phyloP scores from a whole-genome alignment of 2,113 vertebrate species.

The Coregonus clupeaformis region DNA sequence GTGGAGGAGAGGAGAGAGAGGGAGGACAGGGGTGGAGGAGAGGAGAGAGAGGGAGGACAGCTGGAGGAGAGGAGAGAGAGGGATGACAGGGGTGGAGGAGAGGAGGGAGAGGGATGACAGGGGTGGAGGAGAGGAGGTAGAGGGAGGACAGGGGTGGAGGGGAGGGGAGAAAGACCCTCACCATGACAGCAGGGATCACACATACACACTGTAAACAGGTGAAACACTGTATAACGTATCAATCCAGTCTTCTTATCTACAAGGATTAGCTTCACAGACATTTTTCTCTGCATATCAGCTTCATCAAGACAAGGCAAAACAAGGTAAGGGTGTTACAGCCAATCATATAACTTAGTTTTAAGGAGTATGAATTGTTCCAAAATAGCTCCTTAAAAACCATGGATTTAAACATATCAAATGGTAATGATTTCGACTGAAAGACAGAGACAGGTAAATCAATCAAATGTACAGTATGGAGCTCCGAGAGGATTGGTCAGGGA shows the following conservation, averaged over 20 bases:
- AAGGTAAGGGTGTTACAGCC: conserved; percentile 1
- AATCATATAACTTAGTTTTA: conserved; percentile 20
- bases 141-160: too few relatives aligned
- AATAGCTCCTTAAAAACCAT: conserved; percentile 28
- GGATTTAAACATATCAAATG: conserved; percentile 35
- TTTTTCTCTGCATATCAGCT: conserved; percentile 21
- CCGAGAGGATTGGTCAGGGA: conserved; percentile 14
- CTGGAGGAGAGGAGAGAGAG: too few relatives aligned
- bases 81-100: not conserved
- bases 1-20: too few relatives aligned
- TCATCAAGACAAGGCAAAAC: conserved; percentile 1
- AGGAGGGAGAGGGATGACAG: too few relatives aligned
- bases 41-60: too few relatives aligned
- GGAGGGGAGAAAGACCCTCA: conserved; percentile 29
- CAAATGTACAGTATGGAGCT: conserved; percentile 31
- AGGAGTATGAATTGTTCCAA: conserved; percentile 25
- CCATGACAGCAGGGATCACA: conserved; percentile 46
- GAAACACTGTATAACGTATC: too few relatives aligned
- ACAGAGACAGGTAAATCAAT: conserved; percentile 10
- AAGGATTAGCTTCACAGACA: not conserved
- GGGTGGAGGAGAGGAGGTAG: too few relatives aligned
- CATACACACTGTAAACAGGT: conserved; percentile 22
- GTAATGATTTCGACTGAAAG: not conserved
- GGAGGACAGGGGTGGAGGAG: too few relatives aligned
- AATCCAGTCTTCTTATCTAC: not conserved